phyloP scores from a whole-genome alignment of 2,888 invertebrate species.

The Dione juno region DNA sequence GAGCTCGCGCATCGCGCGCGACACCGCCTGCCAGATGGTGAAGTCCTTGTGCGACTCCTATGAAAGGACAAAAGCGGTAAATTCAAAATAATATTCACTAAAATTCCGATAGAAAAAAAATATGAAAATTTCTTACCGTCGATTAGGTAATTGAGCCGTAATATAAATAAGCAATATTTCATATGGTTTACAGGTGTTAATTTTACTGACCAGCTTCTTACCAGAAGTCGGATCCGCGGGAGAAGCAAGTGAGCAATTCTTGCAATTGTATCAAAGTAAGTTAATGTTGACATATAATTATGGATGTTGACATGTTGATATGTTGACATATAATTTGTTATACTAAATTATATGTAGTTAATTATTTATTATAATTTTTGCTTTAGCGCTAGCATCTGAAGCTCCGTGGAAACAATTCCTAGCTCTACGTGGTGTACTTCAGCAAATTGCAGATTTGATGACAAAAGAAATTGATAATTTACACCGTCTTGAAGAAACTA shows the following conservation, averaged over 20 bases:
- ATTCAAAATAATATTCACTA: constrained; percentile 35
- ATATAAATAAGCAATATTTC: too few species aligned
- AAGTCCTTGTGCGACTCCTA: constrained; percentile 89
- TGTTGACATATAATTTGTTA: too few species aligned
- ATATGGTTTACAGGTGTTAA: constrained; percentile 84
- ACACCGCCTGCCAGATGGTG: constrained; percentile 94
- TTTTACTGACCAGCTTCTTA: constrained; percentile 93
- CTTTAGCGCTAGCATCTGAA: constrained; percentile 87
- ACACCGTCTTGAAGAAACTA: constrained; percentile 94
- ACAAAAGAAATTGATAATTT: constrained; percentile 94
- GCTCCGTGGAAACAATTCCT: constrained; percentile 97
- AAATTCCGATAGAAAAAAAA: not conserved
- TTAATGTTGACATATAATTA: constrained; percentile 15
- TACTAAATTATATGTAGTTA: not conserved
- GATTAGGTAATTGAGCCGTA: too few species aligned
- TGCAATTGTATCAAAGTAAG: constrained; percentile 91
- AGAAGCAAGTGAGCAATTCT: constrained; percentile 95
- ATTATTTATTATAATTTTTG: not conserved
- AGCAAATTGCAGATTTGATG: constrained; percentile 92
- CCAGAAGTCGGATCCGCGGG: constrained; percentile 94
- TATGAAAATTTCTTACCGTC: too few species aligned
- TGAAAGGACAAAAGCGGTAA: constrained; percentile 77
- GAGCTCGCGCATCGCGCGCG: constrained; percentile 93
- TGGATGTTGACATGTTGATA: too few species aligned
- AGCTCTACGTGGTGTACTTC: constrained; percentile 92